Conservation (phyloP, 2,888 invertebrate species). For the Standfussiana lucernea region DNA sequence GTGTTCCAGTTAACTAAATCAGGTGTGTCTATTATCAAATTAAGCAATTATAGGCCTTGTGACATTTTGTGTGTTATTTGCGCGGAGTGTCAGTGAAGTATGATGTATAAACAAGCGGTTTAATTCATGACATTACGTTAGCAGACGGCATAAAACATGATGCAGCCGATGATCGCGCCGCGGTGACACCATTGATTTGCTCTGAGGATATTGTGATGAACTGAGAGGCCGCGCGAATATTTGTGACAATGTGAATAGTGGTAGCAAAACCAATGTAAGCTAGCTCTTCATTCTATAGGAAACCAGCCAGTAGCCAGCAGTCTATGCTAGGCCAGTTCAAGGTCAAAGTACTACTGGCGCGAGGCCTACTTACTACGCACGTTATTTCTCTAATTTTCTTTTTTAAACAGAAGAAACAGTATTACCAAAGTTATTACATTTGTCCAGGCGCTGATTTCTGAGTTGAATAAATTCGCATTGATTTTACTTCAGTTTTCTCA, state of each 20-base stretch:
- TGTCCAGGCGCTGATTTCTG: background rate
- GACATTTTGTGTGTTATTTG: constrained; percentile 49
- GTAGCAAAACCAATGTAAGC: background rate
- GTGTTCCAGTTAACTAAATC: constrained; percentile 38
- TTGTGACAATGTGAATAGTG: background rate
- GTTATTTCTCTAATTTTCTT: background rate
- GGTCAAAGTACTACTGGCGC: background rate
- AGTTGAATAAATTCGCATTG: background rate
- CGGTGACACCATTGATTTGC: constrained; percentile 55
- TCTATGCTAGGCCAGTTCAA: background rate
- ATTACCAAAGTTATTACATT: background rate
- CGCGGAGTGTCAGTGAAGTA: constrained; percentile 50
- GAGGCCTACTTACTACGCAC: background rate
- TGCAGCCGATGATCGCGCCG: constrained; percentile 70
- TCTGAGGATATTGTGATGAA: constrained; percentile 31
- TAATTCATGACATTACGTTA: constrained; percentile 74
- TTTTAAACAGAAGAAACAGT: background rate
- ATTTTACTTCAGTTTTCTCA: background rate
- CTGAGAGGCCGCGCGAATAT: constrained; percentile 18
- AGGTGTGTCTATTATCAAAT: constrained; percentile 43
- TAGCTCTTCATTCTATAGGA: background rate
- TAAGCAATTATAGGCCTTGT: constrained; percentile 23
- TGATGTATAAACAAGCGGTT: constrained; percentile 64
- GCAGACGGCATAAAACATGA: constrained; percentile 71
- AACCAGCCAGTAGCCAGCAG: too few relatives aligned